Percentiles rank a stretch among this genome's conserved stretches.
Evolutionary conservation across 2,113 vertebrate genomes (phyloP).

Genomic region (Bettongia penicillata): DNA sequence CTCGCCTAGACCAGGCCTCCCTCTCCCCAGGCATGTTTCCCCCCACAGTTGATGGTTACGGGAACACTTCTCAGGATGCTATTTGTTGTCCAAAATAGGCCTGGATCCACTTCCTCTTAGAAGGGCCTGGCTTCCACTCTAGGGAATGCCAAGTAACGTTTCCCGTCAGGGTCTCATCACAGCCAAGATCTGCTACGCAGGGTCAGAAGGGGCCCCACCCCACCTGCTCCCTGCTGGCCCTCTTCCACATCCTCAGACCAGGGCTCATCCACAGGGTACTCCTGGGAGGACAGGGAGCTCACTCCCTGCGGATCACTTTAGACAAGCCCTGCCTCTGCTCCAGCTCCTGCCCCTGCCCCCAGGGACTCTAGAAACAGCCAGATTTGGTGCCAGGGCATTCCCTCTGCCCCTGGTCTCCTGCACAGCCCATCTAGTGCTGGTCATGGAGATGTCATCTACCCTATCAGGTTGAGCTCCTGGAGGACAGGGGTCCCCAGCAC

Average conservation of each 20-base stretch:
- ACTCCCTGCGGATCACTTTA: slow-evolving; percentile 21
- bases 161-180: too few relatives aligned
- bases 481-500: neutral
- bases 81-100: slow-evolving; percentile 33
- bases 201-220: too few relatives aligned
- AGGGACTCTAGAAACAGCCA: too few relatives aligned
- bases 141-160: too few relatives aligned
- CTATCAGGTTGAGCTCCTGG: neutral
- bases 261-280: neutral
- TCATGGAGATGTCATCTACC: too few relatives aligned
- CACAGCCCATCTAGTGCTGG: too few relatives aligned
- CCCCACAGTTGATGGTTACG: neutral
- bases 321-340: slow-evolving; percentile 44
- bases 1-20: too few relatives aligned
- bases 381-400: fast-evolving
- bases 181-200: too few relatives aligned
- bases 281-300: neutral
- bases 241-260: neutral
- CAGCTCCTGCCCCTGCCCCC: neutral
- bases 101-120: slow-evolving; percentile 66
- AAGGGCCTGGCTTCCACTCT: slow-evolving; percentile 70
- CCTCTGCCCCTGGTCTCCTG: too few relatives aligned
- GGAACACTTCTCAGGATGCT: neutral
- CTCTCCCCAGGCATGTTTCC: too few relatives aligned
- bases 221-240: too few relatives aligned